Conservation (phyloP, 2,797 vertebrate genomes). For the Neosilurus hyrtlii region DNA sequence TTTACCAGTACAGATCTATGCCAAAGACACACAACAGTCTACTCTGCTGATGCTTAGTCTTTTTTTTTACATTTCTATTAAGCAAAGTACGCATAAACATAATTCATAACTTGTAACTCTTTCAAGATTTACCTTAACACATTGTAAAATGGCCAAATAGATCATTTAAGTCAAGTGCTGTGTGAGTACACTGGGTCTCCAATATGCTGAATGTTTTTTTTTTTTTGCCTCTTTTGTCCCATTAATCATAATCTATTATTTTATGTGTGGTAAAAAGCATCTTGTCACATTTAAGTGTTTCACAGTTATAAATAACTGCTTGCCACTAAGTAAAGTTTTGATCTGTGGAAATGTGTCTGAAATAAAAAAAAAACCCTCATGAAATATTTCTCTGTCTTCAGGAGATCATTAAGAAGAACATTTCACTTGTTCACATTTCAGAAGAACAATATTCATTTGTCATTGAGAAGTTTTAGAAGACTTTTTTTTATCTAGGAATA, state of each 20-base stretch:
- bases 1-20: conserved; percentile 28
- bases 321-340: conserved; percentile 1
- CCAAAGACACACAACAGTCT: conserved; percentile 44
- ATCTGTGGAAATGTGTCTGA: conserved; percentile 7
- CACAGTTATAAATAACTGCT: neutral
- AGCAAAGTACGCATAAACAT: neutral
- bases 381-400: neutral
- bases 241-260: neutral
- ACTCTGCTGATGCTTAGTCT: neutral
- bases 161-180: neutral
- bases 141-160: conserved; percentile 17
- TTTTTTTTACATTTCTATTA: neutral
- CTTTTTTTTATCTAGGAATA: neutral
- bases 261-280: too few species aligned
- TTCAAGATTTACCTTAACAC: neutral
- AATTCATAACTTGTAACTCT: neutral
- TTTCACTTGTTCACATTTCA: too few species aligned
- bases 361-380: neutral
- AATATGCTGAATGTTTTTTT: neutral
- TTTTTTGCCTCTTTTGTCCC: neutral
- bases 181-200: neutral
- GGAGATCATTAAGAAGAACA: neutral
- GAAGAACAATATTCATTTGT: neutral
- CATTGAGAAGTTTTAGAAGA: neutral
- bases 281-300: neutral